Evolutionary conservation across 2,113 vertebrate species (phyloP).

Genomic region (Amphiprion percula): DNA sequence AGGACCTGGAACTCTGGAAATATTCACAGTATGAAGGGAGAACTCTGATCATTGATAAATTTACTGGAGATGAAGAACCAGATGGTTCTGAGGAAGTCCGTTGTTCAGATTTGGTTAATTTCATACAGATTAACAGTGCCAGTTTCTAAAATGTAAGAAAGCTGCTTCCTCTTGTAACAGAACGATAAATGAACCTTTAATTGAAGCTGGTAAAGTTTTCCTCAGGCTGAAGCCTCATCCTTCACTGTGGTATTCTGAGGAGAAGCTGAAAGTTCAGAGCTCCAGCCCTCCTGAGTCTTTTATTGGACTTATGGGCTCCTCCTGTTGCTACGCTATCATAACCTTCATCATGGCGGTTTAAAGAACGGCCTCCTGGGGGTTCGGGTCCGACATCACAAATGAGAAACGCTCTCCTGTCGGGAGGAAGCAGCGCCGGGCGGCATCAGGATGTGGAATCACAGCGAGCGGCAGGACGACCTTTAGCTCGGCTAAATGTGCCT

Average conservation of each 20-base stretch:
- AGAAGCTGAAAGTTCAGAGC: slow-evolving; percentile 10
- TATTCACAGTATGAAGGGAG: too few species aligned
- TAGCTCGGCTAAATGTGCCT: background rate
- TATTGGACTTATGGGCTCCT: background rate
- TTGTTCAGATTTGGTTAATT: too few species aligned
- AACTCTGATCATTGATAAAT: too few species aligned
- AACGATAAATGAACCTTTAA: too few species aligned
- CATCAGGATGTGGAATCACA: background rate
- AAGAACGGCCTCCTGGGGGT: slow-evolving; percentile 5
- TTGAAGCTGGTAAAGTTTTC: too few species aligned
- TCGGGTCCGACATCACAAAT: background rate
- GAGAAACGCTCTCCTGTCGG: slow-evolving; percentile 5
- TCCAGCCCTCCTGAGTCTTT: slow-evolving; percentile 8
- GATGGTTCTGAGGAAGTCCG: too few species aligned
- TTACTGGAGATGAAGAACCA: too few species aligned
- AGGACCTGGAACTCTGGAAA: too few species aligned
- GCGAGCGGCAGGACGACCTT: slow-evolving; percentile 5
- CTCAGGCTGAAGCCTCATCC: background rate
- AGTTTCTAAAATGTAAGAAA: too few species aligned
- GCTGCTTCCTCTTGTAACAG: too few species aligned
- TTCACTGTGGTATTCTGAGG: background rate
- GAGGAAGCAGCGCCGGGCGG: background rate
- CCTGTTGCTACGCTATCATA: slow-evolving; percentile 3
- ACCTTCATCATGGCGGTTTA: slow-evolving; percentile 10
- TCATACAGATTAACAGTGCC: too few species aligned